Evolutionary conservation across 2,797 vertebrate genomes (phyloP).

Genomic region (Sebastes baramenuke): DNA sequence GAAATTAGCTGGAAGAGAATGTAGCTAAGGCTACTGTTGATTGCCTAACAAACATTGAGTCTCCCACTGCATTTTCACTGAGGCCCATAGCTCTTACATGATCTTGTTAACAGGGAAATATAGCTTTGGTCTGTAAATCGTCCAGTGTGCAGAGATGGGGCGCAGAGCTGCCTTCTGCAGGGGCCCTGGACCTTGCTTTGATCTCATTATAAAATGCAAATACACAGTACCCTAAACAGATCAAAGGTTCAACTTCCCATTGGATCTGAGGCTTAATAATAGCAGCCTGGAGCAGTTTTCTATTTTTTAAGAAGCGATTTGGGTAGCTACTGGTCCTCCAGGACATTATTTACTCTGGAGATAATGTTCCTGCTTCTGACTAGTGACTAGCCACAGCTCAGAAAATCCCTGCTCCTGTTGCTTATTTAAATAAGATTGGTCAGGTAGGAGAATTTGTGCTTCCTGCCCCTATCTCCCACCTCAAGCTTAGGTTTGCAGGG

Average conservation of each 20-base stretch:
- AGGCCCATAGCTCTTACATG: constrained; percentile 48
- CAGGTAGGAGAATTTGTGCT: constrained; percentile 71
- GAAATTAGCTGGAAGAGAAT: constrained; percentile 63
- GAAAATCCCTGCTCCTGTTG: constrained; percentile 77
- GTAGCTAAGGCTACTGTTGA: constrained; percentile 39
- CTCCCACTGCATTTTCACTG: constrained; percentile 53
- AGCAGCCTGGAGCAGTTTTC: constrained; percentile 76
- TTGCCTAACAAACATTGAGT: constrained; percentile 57
- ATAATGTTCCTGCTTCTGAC: constrained; percentile 82
- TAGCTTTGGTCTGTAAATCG: constrained; percentile 64
- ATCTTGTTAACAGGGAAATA: constrained; percentile 68
- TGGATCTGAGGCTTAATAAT: constrained; percentile 83
- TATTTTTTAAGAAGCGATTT: constrained; percentile 82
- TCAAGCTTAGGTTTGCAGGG: constrained; percentile 71
- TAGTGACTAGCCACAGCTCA: constrained; percentile 74
- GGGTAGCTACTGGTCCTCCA: constrained; percentile 74
- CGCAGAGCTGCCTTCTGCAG: constrained; percentile 70
- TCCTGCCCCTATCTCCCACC: constrained; percentile 72
- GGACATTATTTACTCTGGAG: constrained; percentile 86
- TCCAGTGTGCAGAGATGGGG: constrained; percentile 57
- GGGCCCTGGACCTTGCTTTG: constrained; percentile 79
- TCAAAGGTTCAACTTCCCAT: constrained; percentile 86
- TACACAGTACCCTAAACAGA: constrained; percentile 84
- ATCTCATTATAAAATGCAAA: constrained; percentile 89
- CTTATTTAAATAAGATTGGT: constrained; percentile 80